Base-by-base conservation (phyloP, 1,140 invertebrate species). In the Heliconius nattereri region DNA sequence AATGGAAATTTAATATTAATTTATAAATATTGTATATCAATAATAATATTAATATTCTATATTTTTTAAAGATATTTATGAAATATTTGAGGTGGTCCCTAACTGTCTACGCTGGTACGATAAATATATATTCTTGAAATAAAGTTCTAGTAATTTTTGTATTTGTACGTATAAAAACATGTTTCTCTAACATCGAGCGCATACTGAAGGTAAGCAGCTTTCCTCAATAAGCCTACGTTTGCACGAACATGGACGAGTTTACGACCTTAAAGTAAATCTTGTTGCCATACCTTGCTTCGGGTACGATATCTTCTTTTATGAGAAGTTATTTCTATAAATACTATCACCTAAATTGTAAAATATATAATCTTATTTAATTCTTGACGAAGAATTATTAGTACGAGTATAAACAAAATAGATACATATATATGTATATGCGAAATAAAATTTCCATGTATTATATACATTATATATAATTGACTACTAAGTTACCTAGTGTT, bases 191-290 rank as follows among this genome's bases (percentile, higher is more conserved):
- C 26, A 66, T 80, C 71, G 73, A 77, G 57, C 70, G 57, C 76
- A 78, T 32, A 71, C 52, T 72, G 80, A 81, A 78, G 76, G 76
- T 49, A 78, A 78, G 80, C 80, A 78, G 80, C 80, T 78, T 81
- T 81, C 80, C 80, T 78, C 80, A 78, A 72, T 81, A 81, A 81
- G 73, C 76, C 32, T 35, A 60, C n/a, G n/a, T 54, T 74, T 52
- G 76, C 74, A 75, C 73, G 71, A 23, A 81, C 76, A 71, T 81
- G 76, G 75, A 77, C 72, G 78, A 60, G 75, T 76, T 80, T 80
- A 80, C 75, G 79, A 76, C 75, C 75, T 80, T 66, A 35, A n/a
- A 32, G 49, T 73, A 57, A 57, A 76, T 74, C 78, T 76, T 54
- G 57, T 75, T 79, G 29, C 71, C 71, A 79, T 75, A 76, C 29